Evolutionary conservation across 2,797 vertebrate species (phyloP).

Genomic region (Manis pentadactyla): DNA sequence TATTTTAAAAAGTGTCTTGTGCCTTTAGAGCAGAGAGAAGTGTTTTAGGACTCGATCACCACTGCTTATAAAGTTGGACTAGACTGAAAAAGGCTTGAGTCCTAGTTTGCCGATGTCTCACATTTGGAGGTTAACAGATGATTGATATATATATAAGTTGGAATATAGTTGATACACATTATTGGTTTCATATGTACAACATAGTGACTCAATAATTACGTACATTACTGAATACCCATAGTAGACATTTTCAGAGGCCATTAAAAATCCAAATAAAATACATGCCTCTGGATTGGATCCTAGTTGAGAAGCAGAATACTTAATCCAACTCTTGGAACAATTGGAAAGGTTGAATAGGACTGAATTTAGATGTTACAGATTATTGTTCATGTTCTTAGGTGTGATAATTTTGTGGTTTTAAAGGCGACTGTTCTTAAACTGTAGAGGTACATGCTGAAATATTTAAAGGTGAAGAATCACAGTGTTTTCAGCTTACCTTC

Average conservation of each 20-base stretch:
- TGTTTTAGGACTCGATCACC: background rate
- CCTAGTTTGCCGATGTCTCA: background rate
- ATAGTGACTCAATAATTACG: too few relatives aligned
- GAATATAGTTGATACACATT: too few relatives aligned
- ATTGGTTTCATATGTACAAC: too few relatives aligned
- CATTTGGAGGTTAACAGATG: background rate
- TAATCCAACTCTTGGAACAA: background rate
- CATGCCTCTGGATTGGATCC: background rate
- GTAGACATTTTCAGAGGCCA: conserved; percentile 9
- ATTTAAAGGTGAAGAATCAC: background rate
- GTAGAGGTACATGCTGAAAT: conserved; percentile 9
- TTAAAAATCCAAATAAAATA: conserved; percentile 12
- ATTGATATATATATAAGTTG: too few relatives aligned
- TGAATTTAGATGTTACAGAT: background rate
- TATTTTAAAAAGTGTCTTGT: conserved; percentile 3
- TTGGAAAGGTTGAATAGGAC: background rate
- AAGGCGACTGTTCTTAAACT: background rate
- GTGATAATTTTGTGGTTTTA: background rate
- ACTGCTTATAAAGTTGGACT: background rate
- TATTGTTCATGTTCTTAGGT: conserved; percentile 40
- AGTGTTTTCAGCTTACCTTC: background rate
- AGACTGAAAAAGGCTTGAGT: background rate
- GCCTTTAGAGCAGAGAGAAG: background rate
- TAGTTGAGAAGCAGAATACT: background rate
- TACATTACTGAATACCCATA: too few relatives aligned